Evolutionary conservation across 2,113 vertebrate genomes (phyloP), one percentile per base, ranked within the genome.

Genomic region (Bettongia penicillata): DNA sequence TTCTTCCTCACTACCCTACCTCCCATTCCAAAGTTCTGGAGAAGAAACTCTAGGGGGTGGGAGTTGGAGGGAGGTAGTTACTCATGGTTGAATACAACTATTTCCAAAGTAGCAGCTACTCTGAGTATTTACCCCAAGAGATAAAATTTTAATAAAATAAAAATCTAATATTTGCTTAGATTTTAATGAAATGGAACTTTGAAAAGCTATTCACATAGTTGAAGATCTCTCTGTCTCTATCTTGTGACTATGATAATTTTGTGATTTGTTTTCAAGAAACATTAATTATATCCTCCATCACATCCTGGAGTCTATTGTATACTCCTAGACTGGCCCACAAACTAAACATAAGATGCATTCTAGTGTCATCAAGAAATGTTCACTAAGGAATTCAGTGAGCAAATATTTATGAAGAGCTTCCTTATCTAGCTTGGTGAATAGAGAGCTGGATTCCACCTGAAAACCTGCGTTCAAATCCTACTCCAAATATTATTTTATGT

Each of bases 291-390:
- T 61, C 10, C 57, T 68, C 57, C 28, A 31, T 68, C 57, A 68
- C 28, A 68, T 68, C 12, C 28, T 37, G 12, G 28, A 68, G 57
- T 37, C 31, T 68, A 68, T 14, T 37, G 3, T 37, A 68, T 37
- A 37, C 31, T 37, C 57, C 31, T 1, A 25, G 12, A 12, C 0
- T 25, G 31, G 9, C 1, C 47, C 53, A 16, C 50, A 84, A 1
- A 10, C 26, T 91, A n/a, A n/a, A 14, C 0, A 0, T 2, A 2
- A 22, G 24, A 26, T 19, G 0, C 0, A 0, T 3, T n/a, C 51
- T 24, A 49, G 19, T 37, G 12, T 31, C 12, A 68, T 37, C 57
- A 31, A 61, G 57, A 31, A 61, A 16, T 37, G 61, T 37, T 28
- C 26, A 25, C 6, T 0, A 16, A 19, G 51, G 57, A 0, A 16